Evolutionary conservation across 2,888 invertebrate species (phyloP), one percentile per base, ranked within the genome.

Genomic region (Rhimphoctona megacephalus): DNA sequence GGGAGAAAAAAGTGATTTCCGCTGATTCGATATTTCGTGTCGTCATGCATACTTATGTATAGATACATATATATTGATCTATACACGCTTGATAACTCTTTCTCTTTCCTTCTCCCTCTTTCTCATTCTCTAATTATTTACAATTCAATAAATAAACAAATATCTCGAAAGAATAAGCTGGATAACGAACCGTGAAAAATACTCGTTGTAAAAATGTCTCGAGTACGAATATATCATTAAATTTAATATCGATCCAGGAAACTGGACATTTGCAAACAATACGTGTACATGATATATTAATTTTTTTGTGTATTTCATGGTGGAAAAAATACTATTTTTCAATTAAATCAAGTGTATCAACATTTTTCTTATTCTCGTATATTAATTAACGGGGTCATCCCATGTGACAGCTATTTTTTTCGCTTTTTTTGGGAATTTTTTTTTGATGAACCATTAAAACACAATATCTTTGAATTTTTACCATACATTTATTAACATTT

Each of bases 131-230:
- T 52, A 76, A 82, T 82, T 74, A 85, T 82, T 85, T 39, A 81
- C 19, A n/a, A 11, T 22, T 30, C 52, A 22, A 67, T 85, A 54
- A 85, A 85, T 85, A 69, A 85, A 85, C 67, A 64, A 85, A 79
- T 74, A 49, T 19, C 19, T 46, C 22, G 4, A 46, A 73, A 81
- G 69, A 46, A 17, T 64, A 11, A 43, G 25, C n/a, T 72, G 33
- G 46, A 36, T 57, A 39, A 46, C 36, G 46, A 73, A 43, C 39
- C 46, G 43, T 36, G 43, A 36, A 25, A 39, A 74, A 61, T 57
- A 43, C 9, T 61, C 46, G 43, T 25, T 46, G 22, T 5, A 8
- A 9, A 33, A 14, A 14, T 14, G 61, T 36, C 49, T 61, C 30
- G 57, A 19, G 30, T 30, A 64, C 25, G 25, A 33, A 73, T 66